These are phyloP conservation scores for Scaptomyza montana DNA, from an alignment of 1,140 invertebrate species.

Conservation along the genomic window DNA sequence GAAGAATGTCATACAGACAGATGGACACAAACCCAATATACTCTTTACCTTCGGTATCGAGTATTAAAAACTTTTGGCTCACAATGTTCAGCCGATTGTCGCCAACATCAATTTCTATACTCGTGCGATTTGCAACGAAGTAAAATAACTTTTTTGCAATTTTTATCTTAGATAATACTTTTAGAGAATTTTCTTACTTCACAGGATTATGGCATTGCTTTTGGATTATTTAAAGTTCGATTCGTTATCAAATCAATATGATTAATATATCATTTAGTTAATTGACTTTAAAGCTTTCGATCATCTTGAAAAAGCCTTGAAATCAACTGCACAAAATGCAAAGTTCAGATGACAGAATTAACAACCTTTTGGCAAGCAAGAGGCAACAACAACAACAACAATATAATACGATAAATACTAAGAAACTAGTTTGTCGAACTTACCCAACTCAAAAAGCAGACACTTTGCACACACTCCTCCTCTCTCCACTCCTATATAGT, in stretches of 20 bases:
- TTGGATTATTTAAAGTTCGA: too few relatives aligned
- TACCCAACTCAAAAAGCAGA: constrained; percentile 65
- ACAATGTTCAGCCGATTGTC: constrained; percentile 6
- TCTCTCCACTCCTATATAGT: background rate
- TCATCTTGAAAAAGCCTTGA: constrained; percentile 23
- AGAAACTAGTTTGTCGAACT: constrained; percentile 70
- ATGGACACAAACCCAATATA: too few relatives aligned
- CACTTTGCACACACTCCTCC: constrained; percentile 10
- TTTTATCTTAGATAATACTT: too few relatives aligned
- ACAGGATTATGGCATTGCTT: too few relatives aligned
- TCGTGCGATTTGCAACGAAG: background rate
- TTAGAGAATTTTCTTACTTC: too few relatives aligned
- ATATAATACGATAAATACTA: background rate
- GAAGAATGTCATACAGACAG: too few relatives aligned
- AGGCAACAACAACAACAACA: background rate
- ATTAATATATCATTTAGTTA: background rate
- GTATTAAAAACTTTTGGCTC: background rate
- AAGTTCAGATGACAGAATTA: constrained; percentile 41
- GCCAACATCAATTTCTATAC: constrained; percentile 14
- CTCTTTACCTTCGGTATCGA: too few relatives aligned
- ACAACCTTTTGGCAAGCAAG: constrained; percentile 52
- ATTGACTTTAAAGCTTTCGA: background rate
- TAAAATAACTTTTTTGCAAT: too few relatives aligned
- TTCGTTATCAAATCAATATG: too few relatives aligned
- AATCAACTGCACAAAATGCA: constrained; percentile 2